These are phyloP conservation scores for Galago senegalensis DNA, from an alignment of 2,797 vertebrate genomes.

Conservation along the genomic window DNA sequence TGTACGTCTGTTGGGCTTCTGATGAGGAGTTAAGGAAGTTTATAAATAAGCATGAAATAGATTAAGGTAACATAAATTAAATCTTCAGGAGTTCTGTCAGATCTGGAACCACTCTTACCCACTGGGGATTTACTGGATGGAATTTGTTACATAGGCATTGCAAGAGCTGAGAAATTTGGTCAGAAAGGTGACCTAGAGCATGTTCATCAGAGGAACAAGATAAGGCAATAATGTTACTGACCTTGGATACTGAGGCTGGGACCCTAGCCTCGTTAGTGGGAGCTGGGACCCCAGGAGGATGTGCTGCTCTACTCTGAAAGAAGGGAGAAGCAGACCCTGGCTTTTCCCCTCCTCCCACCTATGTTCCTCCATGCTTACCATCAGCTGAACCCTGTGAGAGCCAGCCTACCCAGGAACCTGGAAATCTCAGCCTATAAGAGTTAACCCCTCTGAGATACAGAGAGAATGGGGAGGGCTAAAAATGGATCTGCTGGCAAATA, in stretches of 20 bases:
- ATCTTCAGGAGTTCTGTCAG: neutral
- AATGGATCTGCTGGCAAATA: neutral
- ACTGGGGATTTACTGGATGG: neutral
- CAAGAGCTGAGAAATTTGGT: neutral
- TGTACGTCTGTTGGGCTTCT: neutral
- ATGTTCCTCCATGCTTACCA: neutral
- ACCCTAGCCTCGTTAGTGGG: neutral
- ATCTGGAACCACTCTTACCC: neutral
- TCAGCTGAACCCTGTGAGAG: neutral
- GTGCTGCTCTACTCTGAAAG: neutral
- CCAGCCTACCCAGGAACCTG: neutral
- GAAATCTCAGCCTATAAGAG: neutral
- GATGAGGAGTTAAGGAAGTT: neutral
- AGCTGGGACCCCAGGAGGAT: neutral
- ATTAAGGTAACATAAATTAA: neutral
- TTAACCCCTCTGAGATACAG: neutral
- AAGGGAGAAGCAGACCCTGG: neutral
- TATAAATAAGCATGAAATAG: neutral
- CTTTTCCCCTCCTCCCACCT: neutral
- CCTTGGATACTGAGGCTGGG: neutral
- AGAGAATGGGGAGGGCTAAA: neutral
- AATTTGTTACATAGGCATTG: neutral
- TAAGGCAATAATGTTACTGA: neutral
- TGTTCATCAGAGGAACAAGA: neutral
- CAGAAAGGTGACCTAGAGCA: neutral